These are phyloP conservation scores for Incurvaria masculella DNA, from an alignment of 2,888 invertebrate species.

Conservation along the genomic window DNA sequence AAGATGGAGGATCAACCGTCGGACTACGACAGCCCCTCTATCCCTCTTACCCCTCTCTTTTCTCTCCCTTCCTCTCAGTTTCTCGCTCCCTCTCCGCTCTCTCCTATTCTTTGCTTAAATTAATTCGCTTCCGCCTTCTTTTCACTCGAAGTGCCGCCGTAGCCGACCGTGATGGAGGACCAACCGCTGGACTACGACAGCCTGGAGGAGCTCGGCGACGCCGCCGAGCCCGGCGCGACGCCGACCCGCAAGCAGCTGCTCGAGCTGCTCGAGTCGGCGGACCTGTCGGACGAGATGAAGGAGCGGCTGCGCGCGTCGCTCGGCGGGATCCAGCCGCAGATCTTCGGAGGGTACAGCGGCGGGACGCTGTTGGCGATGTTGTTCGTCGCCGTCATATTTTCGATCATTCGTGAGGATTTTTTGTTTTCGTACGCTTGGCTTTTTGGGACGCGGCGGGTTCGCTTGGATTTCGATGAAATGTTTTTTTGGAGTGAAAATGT, in stretches of 20 bases:
- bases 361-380: background rate
- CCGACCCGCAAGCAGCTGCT: background rate
- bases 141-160: no score
- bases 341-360: background rate
- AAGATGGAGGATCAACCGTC: no score
- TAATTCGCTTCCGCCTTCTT: no score
- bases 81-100: no score
- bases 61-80: no score
- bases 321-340: background rate
- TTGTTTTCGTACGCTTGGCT: background rate
- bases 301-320: background rate
- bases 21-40: no score
- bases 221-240: background rate
- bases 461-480: no score
- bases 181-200: background rate
- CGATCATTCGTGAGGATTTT: background rate
- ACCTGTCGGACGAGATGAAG: background rate
- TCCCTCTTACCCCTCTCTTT: no score
- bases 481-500: no score
- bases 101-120: no score
- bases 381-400: background rate
- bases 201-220: background rate
- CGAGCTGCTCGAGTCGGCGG: background rate
- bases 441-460: no score
- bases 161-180: background rate